Conservation (phyloP, 2,888 invertebrate genomes). For the Lomographa bimaculata region DNA sequence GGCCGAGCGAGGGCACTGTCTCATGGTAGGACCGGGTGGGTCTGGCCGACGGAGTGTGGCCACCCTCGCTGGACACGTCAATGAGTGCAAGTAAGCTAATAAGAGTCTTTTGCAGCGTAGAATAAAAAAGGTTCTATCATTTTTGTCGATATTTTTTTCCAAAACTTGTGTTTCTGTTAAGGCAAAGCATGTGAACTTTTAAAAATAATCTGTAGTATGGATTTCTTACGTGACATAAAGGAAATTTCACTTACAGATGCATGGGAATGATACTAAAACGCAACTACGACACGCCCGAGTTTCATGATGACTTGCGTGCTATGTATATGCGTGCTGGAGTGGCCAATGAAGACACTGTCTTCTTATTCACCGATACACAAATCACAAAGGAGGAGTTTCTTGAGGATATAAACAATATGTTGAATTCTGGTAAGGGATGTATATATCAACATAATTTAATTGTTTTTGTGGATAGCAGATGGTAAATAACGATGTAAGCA, state of each 20-base stretch:
- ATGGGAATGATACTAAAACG: constrained; percentile 94
- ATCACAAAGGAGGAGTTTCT: constrained; percentile 95
- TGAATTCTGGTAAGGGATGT: constrained; percentile 90
- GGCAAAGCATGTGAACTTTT: no score
- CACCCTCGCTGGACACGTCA: constrained; percentile 91
- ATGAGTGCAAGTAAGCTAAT: constrained; percentile 90
- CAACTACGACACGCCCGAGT: constrained; percentile 91
- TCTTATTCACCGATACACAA: constrained; percentile 95
- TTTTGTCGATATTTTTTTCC: no score
- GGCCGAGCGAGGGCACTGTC: constrained; percentile 93
- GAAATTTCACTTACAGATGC: constrained; percentile 80
- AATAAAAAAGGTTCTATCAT: no score
- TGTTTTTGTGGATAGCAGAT: no score
- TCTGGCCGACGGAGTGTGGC: constrained; percentile 96
- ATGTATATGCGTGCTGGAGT: constrained; percentile 92
- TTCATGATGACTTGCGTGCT: constrained; percentile 93
- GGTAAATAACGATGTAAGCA: no score
- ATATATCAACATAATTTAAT: no score
- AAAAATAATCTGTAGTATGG: background rate
- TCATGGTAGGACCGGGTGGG: constrained; percentile 95
- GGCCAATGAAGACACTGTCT: constrained; percentile 89
- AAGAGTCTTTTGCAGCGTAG: no score
- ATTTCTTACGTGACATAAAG: no score
- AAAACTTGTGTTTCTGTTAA: no score
- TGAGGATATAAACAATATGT: constrained; percentile 95